Base-by-base conservation (phyloP, 2,797 vertebrate species). In the Notolabrus celidotus region DNA sequence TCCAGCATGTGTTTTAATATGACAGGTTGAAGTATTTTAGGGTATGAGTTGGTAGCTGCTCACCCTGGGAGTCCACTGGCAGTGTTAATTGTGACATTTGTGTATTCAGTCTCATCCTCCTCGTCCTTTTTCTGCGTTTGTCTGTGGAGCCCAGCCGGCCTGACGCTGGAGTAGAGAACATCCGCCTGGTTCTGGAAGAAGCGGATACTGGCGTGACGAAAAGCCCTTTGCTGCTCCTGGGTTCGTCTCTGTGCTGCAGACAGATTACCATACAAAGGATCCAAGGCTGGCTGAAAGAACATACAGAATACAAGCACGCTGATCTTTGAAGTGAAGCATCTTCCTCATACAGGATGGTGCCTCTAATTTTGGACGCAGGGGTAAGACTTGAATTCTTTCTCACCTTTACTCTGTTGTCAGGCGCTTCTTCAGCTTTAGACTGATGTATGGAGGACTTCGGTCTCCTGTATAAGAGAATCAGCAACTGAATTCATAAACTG, bases 161-260 rank as follows among this genome's bases (percentile, higher is more conserved):
- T 16, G 58, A 61, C 9, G 70, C 64, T 82, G 25, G 64, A 77
- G 58, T 69, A 72, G 27, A 77, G 3, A 23, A 12, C 22, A 0
- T 70, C 73, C 10, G 29, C n/a, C 27, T 52, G 55, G 4, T 31
- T 50, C 27, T 38, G 38, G 42, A n/a, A 16, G 77, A 79, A 58
- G 23, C 7, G 2, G 33, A 86, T 14, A 17, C 2, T 77, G 70
- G 76, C 19, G 38, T 86, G 84, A 4, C 36, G 9, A 31, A 68
- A 38, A 2, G 51, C 62, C 0, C 57, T 38, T 19, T 50, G 27
- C 50, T 53, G 25, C 2, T 64, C 61, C 57, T 25, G 34, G 38
- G 34, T 3, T 42, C 22, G 29, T 19, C 19, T 71, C 46, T 46
- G 53, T 38, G 20, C 34, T 45, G 15, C 11, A 31, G 43, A 17